phyloP scores from a whole-genome alignment of 2,113 vertebrate genomes.

The Aptenodytes forsteri region DNA sequence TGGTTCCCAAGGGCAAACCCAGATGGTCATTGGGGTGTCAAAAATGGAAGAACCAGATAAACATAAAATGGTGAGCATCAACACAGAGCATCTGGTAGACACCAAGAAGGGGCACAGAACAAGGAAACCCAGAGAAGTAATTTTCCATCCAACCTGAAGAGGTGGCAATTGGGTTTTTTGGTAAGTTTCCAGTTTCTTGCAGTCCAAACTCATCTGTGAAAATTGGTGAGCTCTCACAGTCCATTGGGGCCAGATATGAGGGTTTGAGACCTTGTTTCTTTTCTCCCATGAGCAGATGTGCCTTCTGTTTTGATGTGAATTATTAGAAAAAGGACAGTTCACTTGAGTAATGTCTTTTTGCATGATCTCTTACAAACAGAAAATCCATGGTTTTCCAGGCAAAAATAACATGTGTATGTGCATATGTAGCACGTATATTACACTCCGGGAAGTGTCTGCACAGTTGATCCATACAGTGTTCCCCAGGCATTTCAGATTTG shows the following conservation, averaged over 20 bases:
- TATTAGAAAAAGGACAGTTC: neutral
- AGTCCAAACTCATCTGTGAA: neutral
- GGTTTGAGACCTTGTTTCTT: neutral
- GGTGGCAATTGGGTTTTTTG: neutral
- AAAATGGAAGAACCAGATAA: neutral
- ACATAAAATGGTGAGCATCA: neutral
- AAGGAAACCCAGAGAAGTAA: neutral
- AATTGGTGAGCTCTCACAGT: neutral
- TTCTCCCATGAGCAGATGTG: neutral
- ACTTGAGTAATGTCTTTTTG: neutral
- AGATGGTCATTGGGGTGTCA: fast-evolving
- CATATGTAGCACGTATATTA: neutral
- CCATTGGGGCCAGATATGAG: neutral
- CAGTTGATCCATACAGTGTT: neutral
- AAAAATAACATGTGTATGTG: neutral
- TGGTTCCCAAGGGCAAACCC: neutral
- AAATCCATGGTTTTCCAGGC: neutral
- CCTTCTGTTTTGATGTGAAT: neutral
- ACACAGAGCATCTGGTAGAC: neutral
- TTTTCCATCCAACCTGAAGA: neutral
- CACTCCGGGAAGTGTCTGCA: neutral
- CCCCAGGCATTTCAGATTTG: neutral
- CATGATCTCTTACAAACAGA: neutral
- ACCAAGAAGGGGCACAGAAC: neutral
- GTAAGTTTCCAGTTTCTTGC: neutral